A percentile compares a stretch with the other conserved stretches of the same genome.
These are phyloP conservation scores for Scophthalmus maximus DNA, from an alignment of 2,113 vertebrate genomes.

Conservation along the genomic window DNA sequence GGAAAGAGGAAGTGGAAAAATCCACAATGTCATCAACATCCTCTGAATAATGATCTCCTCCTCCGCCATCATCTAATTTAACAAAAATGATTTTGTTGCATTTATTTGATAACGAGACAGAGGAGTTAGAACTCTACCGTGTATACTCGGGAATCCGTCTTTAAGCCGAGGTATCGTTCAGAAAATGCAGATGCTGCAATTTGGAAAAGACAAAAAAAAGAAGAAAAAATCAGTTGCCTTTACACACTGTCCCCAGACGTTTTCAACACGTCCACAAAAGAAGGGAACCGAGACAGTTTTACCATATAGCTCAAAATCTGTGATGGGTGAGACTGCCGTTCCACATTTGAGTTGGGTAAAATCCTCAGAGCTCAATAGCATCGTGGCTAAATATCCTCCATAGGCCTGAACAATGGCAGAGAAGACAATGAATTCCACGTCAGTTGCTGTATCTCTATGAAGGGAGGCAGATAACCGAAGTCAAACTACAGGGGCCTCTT, in stretches of 20 bases:
- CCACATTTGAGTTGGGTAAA: conserved; percentile 87
- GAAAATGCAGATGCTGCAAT: conserved; percentile 94
- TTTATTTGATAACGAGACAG: neutral
- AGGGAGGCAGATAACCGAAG: neutral
- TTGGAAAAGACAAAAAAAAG: neutral
- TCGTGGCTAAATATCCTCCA: conserved; percentile 91
- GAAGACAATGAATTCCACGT: neutral
- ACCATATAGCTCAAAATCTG: conserved; percentile 95
- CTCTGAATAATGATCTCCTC: neutral
- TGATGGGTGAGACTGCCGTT: conserved; percentile 92
- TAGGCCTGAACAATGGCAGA: conserved; percentile 85
- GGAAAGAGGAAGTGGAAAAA: conserved; percentile 17
- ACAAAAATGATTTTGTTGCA: neutral
- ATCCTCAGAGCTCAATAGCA: conserved; percentile 87
- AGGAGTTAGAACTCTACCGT: conserved; percentile 79
- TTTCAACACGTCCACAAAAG: neutral
- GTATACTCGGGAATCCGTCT: conserved; percentile 89
- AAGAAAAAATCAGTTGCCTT: neutral
- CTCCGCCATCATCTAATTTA: neutral
- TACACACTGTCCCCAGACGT: neutral
- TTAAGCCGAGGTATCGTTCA: conserved; percentile 92
- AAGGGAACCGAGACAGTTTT: conserved; percentile 32
- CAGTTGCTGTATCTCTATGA: neutral
- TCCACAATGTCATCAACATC: neutral
- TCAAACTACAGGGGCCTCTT: neutral